A percentile compares a stretch with the other conserved stretches of the same genome.
phyloP scores from a whole-genome alignment of 2,888 invertebrate species.

The Xylocampa areola region DNA sequence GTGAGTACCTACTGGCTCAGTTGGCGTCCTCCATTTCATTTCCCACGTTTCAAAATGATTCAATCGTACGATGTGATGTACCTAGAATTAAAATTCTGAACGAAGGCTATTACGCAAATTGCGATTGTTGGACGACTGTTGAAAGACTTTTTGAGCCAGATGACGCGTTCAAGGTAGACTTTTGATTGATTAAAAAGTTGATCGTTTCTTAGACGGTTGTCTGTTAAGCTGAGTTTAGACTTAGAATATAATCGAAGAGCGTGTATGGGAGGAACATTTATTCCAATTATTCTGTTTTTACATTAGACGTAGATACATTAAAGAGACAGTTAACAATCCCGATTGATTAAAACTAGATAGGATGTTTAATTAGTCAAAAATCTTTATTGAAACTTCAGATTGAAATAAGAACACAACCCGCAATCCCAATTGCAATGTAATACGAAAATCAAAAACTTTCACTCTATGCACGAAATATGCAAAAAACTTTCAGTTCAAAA shows the following conservation, averaged over 20 bases:
- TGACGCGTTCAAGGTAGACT: constrained; percentile 37
- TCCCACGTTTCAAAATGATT: constrained; percentile 76
- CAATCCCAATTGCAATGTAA: constrained; percentile 19
- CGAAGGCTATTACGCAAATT: constrained; percentile 51
- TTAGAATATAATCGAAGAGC: neutral
- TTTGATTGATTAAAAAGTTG: constrained; percentile 51
- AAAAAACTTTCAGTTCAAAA: constrained; percentile 47
- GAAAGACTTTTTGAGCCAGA: constrained; percentile 41
- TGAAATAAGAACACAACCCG: neutral
- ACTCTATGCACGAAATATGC: constrained; percentile 25
- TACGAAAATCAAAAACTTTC: constrained; percentile 24
- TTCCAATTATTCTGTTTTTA: too few relatives aligned
- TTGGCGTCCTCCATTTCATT: constrained; percentile 71
- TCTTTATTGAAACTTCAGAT: too few relatives aligned
- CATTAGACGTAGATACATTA: too few relatives aligned
- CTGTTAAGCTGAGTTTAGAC: neutral
- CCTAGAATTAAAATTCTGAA: constrained; percentile 53
- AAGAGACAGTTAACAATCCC: too few relatives aligned
- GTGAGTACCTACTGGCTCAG: constrained; percentile 65
- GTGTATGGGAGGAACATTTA: neutral
- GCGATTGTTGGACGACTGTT: constrained; percentile 43
- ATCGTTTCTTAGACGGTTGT: constrained; percentile 23
- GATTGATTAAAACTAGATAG: too few relatives aligned
- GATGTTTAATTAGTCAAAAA: too few relatives aligned
- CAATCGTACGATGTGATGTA: constrained; percentile 59